Conservation (phyloP, 1,140 invertebrate genomes). For the Drosophila micromelanica region DNA sequence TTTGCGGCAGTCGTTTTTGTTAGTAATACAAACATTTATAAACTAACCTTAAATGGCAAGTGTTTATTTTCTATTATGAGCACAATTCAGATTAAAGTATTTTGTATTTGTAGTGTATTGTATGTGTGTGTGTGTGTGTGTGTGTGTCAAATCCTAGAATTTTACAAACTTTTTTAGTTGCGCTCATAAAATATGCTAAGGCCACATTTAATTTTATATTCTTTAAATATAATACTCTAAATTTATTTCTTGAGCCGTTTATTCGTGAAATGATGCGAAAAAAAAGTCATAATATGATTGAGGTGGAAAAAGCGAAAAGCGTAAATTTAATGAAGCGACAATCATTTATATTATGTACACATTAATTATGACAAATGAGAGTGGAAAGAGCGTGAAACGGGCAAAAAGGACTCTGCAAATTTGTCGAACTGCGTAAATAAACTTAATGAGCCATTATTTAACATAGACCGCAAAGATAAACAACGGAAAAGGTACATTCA, state of each 20-base stretch:
- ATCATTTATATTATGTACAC: constrained; percentile 48
- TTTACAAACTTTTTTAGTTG: constrained; percentile 37
- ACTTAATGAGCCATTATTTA: constrained; percentile 44
- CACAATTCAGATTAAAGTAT: constrained; percentile 56
- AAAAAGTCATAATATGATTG: constrained; percentile 14
- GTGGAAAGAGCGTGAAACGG: background rate
- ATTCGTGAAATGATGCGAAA: constrained; percentile 8
- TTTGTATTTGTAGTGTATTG: background rate
- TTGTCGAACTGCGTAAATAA: constrained; percentile 41
- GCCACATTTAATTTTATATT: constrained; percentile 68
- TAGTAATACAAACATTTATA: constrained; percentile 38
- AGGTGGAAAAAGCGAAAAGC: constrained; percentile 32
- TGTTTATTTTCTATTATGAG: constrained; percentile 65
- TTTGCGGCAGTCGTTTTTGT: constrained; percentile 70
- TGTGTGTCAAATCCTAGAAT: constrained; percentile 49
- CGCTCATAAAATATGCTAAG: constrained; percentile 77
- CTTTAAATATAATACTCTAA: constrained; percentile 38
- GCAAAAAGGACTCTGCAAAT: constrained; percentile 24
- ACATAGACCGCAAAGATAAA: constrained; percentile 25
- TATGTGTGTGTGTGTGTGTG: background rate
- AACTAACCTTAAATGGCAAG: constrained; percentile 31
- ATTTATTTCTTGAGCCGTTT: constrained; percentile 50
- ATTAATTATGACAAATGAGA: constrained; percentile 44
- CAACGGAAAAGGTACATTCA: constrained; percentile 14
- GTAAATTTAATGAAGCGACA: constrained; percentile 48